Base-by-base conservation (phyloP, 2,888 invertebrate species). In the Pimpla rufipes region DNA sequence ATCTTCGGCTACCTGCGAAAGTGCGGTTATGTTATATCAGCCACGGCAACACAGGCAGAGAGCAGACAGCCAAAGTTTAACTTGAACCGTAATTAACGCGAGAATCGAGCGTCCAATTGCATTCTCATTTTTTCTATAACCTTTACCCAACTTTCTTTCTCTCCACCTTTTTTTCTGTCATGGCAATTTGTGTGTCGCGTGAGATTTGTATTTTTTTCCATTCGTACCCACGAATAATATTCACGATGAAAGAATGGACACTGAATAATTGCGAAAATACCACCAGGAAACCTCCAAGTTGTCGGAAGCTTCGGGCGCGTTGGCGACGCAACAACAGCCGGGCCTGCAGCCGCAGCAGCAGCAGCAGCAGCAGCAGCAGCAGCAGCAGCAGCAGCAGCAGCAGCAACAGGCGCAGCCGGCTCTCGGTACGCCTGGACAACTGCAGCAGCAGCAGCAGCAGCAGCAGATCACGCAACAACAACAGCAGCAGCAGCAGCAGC, bases 281-380 rank as follows among this genome's bases (percentile, higher is more conserved):
- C 50, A 62, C 16, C 76, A 92, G 89, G 92, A 92, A 23, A 79
- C 90, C 81, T 88, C 91, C 2, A 92, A 92, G 79, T 77, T 92
- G 73, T 85, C 91, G n/a, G 92, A 93, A 68, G 86, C 90, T 37
- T 84, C 91, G 4, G 23, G 40, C 11, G 81, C 87, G 29, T 87
- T 94, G 52, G 93, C 94, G 64, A 87, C 94, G 23, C 93, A 94
- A 52, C 94, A 94, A 73, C 94, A 94, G 13, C 93, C 94, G 10
- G 93, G 94, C n/a, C 90, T 94, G 13, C 93, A 93, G 7, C 93
- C 93, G 8, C 93, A 93, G 6, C 93, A 94, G 13, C 93, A 93
- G 6, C 93, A 94, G 11, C 93, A 93, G 7, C 93, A 94, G 50
- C 93, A 94, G 57, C 87, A 94, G 21, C 93, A 94, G 68, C 94